Evolutionary conservation across 2,888 invertebrate species (phyloP), one percentile per base, ranked within the genome.

Genomic region (Charanyca ferruginea): DNA sequence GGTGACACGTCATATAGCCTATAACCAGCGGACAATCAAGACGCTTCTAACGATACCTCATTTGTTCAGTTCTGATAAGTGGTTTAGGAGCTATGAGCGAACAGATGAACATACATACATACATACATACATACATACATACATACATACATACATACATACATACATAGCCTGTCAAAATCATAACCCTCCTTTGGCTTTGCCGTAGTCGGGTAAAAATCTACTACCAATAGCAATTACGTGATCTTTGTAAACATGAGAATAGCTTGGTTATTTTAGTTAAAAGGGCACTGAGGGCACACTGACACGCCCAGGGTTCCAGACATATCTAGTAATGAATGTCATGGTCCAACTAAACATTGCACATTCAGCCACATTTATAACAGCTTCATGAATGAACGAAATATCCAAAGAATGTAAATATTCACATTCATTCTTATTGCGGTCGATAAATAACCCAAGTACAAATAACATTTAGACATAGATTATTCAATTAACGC

Each of bases 311-410:
- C 25, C 28, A 54, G 20, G 35, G n/a, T n/a, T n/a, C n/a, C 20
- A 48, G 7, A 42, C 1, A 1, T 32, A 11, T 32, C 11, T 32
- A 32, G 35, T 25, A 22, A 66, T 55, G 11, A 66, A 55, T 44
- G 25, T 22, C 44, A 55, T 8, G 25, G 16, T 16, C 35, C 66
- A 44, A 38, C 22, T 35, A 25, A 32, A 42, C 20, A 9, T 13
- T 22, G 9, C 8, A 55, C 25, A 13, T 41, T 20, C 5, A 38
- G 28, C n/a, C 35, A 38, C 22, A 38, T 25, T 22, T 57, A 35
- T 11, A 35, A 35, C 11, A 49, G 22, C 16, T 66, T 57, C 22
- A 23, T 38, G 66, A 67, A 67, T 67, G 38, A 67, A 44, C 23
- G 35, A 67, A 65, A 53, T 23, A 23, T 13, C 16, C 32, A 1